These are phyloP conservation scores for Elegia similella DNA, from an alignment of 2,888 invertebrate species.

Conservation along the genomic window DNA sequence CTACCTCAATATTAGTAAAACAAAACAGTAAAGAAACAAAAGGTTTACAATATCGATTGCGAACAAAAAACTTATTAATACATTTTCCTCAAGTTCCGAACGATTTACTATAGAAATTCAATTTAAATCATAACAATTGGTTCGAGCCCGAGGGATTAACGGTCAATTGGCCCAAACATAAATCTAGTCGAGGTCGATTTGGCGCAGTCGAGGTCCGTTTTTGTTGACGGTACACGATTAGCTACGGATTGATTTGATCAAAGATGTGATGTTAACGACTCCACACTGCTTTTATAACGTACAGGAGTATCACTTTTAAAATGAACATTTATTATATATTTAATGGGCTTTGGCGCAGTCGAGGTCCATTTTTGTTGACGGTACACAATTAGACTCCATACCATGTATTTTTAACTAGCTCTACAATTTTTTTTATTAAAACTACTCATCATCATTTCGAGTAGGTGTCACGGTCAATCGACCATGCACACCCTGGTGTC, in stretches of 20 bases:
- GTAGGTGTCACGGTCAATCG: too few relatives aligned
- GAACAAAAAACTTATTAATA: background rate
- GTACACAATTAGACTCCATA: slow-evolving; percentile 22
- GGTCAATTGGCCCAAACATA: slow-evolving; percentile 24
- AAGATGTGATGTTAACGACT: slow-evolving; percentile 1
- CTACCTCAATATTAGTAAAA: too few relatives aligned
- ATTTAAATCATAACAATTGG: slow-evolving; percentile 28
- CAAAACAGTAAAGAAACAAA: background rate
- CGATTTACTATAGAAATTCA: slow-evolving; percentile 22
- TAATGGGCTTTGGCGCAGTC: slow-evolving; percentile 29
- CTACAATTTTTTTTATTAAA: too few relatives aligned
- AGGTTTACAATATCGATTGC: background rate
- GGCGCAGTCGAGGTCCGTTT: slow-evolving; percentile 23
- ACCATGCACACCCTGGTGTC: too few relatives aligned
- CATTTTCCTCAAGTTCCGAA: slow-evolving; percentile 9
- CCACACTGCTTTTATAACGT: background rate
- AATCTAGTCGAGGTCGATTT: slow-evolving; percentile 29
- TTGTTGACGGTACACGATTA: slow-evolving; percentile 20
- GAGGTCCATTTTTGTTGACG: slow-evolving; percentile 6
- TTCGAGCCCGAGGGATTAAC: slow-evolving; percentile 21
- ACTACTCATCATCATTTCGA: too few relatives aligned
- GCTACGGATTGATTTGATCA: slow-evolving; percentile 17
- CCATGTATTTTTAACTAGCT: too few relatives aligned
- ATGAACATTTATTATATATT: too few relatives aligned
- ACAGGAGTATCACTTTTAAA: too few relatives aligned